Evolutionary conservation across 2,888 invertebrate genomes (phyloP).

Genomic region (Mesopsocus fuscifrons): DNA sequence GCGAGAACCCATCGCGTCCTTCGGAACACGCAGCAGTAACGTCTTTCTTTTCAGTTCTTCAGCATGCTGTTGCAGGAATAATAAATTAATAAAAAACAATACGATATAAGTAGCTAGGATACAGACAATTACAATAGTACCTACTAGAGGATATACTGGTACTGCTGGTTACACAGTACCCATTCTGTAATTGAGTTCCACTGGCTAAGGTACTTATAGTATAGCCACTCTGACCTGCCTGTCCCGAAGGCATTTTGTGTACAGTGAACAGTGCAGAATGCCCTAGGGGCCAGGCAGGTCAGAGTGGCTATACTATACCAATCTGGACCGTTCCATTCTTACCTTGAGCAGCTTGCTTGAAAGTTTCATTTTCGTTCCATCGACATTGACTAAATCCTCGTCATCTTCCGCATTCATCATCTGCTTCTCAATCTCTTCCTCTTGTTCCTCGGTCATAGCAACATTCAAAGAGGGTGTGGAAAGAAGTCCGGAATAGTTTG

Average conservation of each 20-base stretch:
- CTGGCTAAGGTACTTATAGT: too few relatives aligned
- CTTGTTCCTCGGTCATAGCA: constrained; percentile 59
- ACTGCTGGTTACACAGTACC: too few relatives aligned
- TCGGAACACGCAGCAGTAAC: constrained; percentile 56
- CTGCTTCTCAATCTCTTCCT: constrained; percentile 57
- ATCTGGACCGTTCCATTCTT: too few relatives aligned
- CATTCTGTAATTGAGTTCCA: too few relatives aligned
- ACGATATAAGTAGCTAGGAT: neutral
- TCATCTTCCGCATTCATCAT: constrained; percentile 45
- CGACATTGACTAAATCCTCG: constrained; percentile 78
- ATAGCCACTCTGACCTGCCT: too few relatives aligned
- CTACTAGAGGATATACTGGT: too few relatives aligned
- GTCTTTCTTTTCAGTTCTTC: constrained; percentile 70
- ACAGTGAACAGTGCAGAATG: too few relatives aligned
- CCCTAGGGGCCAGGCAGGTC: too few relatives aligned
- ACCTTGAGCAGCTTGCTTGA: constrained; percentile 75
- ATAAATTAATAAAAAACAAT: neutral
- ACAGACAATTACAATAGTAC: too few relatives aligned
- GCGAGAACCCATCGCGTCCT: constrained; percentile 40
- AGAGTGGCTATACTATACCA: too few relatives aligned
- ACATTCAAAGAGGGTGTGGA: constrained; percentile 42
- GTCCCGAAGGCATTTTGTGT: too few relatives aligned
- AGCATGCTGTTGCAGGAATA: constrained; percentile 60
- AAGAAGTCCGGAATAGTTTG: constrained; percentile 50
- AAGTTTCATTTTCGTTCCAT: constrained; percentile 83